Base-by-base conservation (phyloP, 2,888 invertebrate species). In the Ormyrus rosae region DNA sequence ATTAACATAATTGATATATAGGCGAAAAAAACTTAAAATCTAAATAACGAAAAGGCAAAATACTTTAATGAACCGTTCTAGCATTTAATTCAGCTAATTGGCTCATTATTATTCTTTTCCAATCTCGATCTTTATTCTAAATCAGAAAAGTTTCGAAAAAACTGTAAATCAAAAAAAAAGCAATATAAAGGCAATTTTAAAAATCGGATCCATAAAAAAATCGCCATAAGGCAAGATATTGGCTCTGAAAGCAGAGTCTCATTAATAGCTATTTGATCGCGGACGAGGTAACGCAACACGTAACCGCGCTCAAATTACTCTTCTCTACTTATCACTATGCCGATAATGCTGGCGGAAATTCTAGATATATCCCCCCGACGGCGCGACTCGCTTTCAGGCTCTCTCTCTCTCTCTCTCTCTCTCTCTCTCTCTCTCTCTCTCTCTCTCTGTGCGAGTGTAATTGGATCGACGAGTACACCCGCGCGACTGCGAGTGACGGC, bases 331-430 rank as follows among this genome's bases (percentile, higher is more conserved):
- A 69, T 74, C 68, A 70, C 13, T 19, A 19, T 5, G 46, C 11
- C 64, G 69, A 79, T 74, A 60, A 67, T 74, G 58, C 63, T 13
- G 51, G 13, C 11, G 63, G 78, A 72, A 73, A 68, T 48, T 65
- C 61, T 67, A 78, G 61, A 58, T 60, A 60, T 53, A 78, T 72
- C 48, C 63, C 19, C 46, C 19, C 13, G 19, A 0, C 45, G 2
- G 19, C 48, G 48, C 60, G 45, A 9, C 50, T 64, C 46, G 51
- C 75, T 68, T 19, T 19, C 19, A 19, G 19, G 19, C 19, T 19
- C 19, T 19, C 19, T 19, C 19, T 19, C 19, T 19, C 19, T 19
- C 19, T 19, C 19, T 19, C 19, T 19, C 19, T 19, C 19, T 19
- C 19, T 19, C 19, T 19, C 19, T 19, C 19, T 19, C 19, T n/a